Evolutionary conservation across 2,797 vertebrate species (phyloP).

Genomic region (Leptatherina wallacei): DNA sequence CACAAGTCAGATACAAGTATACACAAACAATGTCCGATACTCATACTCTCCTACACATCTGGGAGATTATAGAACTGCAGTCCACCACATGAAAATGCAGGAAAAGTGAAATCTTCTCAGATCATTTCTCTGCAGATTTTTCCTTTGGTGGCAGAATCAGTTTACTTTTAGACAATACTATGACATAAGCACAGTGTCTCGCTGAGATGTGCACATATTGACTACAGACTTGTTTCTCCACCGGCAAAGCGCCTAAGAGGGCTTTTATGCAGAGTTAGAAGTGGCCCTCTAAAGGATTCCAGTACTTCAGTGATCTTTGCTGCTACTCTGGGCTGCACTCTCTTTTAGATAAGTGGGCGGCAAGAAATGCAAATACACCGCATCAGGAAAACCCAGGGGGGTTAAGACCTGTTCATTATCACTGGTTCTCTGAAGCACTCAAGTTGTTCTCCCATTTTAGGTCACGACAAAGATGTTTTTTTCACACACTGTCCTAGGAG

Average conservation of each 20-base stretch:
- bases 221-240: conserved; percentile 29
- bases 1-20: conserved; percentile 27
- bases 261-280: conserved; percentile 32
- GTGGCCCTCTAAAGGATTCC: conserved; percentile 16
- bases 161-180: conserved; percentile 10
- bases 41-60: conserved; percentile 29
- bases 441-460: conserved; percentile 39
- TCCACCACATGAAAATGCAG: conserved; percentile 14
- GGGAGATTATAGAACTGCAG: conserved; percentile 46
- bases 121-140: not conserved
- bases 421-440: conserved; percentile 24
- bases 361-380: conserved; percentile 53
- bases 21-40: conserved; percentile 28
- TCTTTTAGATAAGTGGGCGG: conserved; percentile 39
- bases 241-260: not conserved
- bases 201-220: conserved; percentile 22
- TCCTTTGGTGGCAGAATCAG: not conserved
- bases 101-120: conserved; percentile 21
- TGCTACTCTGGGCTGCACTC: conserved; percentile 27
- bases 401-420: conserved; percentile 63
- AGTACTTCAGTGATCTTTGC: conserved; percentile 45
- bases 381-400: conserved; percentile 15
- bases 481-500: conserved; percentile 38
- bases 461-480: conserved; percentile 46
- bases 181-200: not conserved